Percentiles rank a stretch among this genome's conserved stretches.
Conservation (phyloP, 2,113 vertebrate species). For the Pyxicephalus adspersus region DNA sequence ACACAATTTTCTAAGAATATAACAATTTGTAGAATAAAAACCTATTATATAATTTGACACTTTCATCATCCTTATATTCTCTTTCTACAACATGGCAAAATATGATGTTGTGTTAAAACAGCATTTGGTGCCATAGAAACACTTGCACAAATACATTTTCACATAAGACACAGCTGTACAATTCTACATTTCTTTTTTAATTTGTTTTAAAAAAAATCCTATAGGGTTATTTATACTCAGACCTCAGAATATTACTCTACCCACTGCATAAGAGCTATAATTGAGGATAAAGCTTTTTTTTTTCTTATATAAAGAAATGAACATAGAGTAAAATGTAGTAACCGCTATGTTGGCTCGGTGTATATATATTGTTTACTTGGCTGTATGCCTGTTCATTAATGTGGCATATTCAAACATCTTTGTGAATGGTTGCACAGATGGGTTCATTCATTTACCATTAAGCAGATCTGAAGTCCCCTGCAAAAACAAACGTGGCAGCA, state of each 20-base stretch:
- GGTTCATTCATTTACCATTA: too few species aligned
- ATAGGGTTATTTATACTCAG: background rate
- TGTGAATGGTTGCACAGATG: too few species aligned
- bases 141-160: slow-evolving; percentile 28
- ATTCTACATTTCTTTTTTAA: slow-evolving; percentile 7
- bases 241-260: background rate
- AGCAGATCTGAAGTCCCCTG: too few species aligned
- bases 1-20: background rate
- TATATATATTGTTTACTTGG: too few species aligned
- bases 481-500: too few species aligned
- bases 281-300: background rate
- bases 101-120: slow-evolving; percentile 3
- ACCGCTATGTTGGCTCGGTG: background rate
- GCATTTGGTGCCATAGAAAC: slow-evolving; percentile 33
- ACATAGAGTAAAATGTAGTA: background rate
- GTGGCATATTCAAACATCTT: too few species aligned
- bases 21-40: background rate
- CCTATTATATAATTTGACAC: slow-evolving; percentile 19
- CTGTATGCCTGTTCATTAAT: too few species aligned
- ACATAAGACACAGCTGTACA: slow-evolving; percentile 18
- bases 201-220: background rate
- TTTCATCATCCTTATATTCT: slow-evolving; percentile 3
- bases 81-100: slow-evolving; percentile 11
- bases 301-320: background rate
- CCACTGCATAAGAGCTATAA: background rate